phyloP scores from a whole-genome alignment of 2,888 invertebrate genomes.

The Drosophila barbarae region DNA sequence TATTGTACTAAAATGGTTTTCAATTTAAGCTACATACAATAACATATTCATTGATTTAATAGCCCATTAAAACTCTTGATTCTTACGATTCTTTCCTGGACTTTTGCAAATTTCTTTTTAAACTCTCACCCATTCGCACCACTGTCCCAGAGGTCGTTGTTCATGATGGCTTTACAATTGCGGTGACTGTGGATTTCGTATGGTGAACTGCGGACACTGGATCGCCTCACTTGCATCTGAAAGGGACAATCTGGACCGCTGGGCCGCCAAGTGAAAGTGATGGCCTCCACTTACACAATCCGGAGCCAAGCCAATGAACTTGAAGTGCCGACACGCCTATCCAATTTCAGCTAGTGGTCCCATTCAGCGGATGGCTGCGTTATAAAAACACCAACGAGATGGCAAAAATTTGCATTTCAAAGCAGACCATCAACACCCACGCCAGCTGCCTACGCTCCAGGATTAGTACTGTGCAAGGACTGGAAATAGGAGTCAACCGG shows the following conservation, averaged over 20 bases:
- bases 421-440: conserved; percentile 26
- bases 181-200: conserved; percentile 18
- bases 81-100: background rate
- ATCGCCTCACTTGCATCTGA: conserved; percentile 27
- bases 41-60: background rate
- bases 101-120: background rate
- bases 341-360: conserved; percentile 30
- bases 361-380: conserved; percentile 4
- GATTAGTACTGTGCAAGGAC: conserved; percentile 10
- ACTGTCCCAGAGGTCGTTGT: conserved; percentile 26
- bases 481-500: conserved; percentile 6
- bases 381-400: conserved; percentile 55
- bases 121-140: background rate
- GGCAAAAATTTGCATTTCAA: conserved; percentile 49
- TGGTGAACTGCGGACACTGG: conserved; percentile 18
- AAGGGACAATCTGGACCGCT: conserved; percentile 10
- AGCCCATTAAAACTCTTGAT: background rate
- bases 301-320: conserved; percentile 56
- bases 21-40: background rate
- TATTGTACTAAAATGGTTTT: no score
- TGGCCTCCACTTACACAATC: conserved; percentile 41
- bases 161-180: conserved; percentile 19
- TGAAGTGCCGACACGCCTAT: conserved; percentile 41
- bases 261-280: conserved; percentile 54
- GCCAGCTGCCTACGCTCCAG: conserved; percentile 22